phyloP scores from a whole-genome alignment of 2,888 invertebrate species.

The Nomada fabriciana region DNA sequence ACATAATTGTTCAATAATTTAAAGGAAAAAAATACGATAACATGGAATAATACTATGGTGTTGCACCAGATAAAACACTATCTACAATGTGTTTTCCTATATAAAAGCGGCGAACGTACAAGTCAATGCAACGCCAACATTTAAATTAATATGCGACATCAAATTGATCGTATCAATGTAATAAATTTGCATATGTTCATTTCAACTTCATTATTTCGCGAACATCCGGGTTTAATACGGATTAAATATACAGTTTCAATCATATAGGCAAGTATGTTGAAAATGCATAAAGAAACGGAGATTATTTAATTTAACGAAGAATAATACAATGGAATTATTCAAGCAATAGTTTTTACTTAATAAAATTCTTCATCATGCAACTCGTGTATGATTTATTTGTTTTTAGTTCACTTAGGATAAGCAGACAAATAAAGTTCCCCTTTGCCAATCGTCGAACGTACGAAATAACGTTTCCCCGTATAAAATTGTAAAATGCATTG shows the following conservation, averaged over 20 bases:
- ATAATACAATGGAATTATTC: slow-evolving; percentile 71
- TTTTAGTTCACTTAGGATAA: slow-evolving; percentile 49
- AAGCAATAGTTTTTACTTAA: slow-evolving; percentile 51
- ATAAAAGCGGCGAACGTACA: slow-evolving; percentile 5
- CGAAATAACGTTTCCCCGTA: slow-evolving; percentile 37
- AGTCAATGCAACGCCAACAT: slow-evolving; percentile 7
- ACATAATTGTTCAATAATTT: background rate
- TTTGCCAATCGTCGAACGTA: slow-evolving; percentile 56
- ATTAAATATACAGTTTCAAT: slow-evolving; percentile 74
- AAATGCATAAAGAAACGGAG: slow-evolving; percentile 65
- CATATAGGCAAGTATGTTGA: slow-evolving; percentile 67
- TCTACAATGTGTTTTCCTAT: background rate
- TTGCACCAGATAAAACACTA: background rate
- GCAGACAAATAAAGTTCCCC: slow-evolving; percentile 63
- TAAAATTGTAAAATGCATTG: slow-evolving; percentile 68
- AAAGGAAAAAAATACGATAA: background rate
- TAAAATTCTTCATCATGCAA: slow-evolving; percentile 61
- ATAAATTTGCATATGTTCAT: slow-evolving; percentile 6
- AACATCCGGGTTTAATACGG: slow-evolving; percentile 67
- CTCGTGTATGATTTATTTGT: slow-evolving; percentile 32
- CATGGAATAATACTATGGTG: slow-evolving; percentile 1
- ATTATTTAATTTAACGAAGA: slow-evolving; percentile 65
- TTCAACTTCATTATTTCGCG: slow-evolving; percentile 66
- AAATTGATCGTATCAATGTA: background rate
- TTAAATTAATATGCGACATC: no score